Base-by-base conservation (phyloP, 2,113 vertebrate species). In the Nycticebus coucang region DNA sequence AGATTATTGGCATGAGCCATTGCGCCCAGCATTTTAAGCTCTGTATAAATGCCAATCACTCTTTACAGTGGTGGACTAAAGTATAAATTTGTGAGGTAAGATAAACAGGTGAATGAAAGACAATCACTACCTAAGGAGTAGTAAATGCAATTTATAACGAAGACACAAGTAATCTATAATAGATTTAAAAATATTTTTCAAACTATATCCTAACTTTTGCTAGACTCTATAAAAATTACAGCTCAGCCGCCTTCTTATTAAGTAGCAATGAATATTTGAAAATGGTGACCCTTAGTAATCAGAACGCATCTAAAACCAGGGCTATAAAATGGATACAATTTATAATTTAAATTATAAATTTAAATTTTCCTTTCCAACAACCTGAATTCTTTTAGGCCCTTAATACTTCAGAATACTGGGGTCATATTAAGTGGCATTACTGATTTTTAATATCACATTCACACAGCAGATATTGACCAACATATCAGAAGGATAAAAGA, bases 261-360 rank as follows among this genome's bases (percentile, higher is more conserved):
- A 85, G 69, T 15, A 8, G 41, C 45, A 96, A 33, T 57, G 45
- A 50, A 60, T 41, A 93, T 83, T 35, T 94, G 50, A 95, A 92
- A 96, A 94, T 33, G 37, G 59, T 85, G 37, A 96, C 15, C n/a
- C 81, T 94, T 35, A 71, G 15, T 53, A 95, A 91, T 78, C 57
- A 72, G 35, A 77, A 88, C 9, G 88, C 10, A 93, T 50, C 30
- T 82, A 95, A 74, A 21, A 87, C 24, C n/a, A 83, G 41, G 30
- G 24, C 35, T 60, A 91, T 80, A 57, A 81, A 95, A 81, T 14
- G 66, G 24, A 12, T 59, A 35, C 90, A 60, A 91, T 71, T 92
- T 91, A 26, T 77, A 87, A 71, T 71, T 93, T 94, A 85, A 96
- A 92, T 18, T 87, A n/a, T n/a, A n/a, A n/a, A n/a, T n/a, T n/a